Conservation (phyloP, 2,113 vertebrate species). For the Podarcis muralis region DNA sequence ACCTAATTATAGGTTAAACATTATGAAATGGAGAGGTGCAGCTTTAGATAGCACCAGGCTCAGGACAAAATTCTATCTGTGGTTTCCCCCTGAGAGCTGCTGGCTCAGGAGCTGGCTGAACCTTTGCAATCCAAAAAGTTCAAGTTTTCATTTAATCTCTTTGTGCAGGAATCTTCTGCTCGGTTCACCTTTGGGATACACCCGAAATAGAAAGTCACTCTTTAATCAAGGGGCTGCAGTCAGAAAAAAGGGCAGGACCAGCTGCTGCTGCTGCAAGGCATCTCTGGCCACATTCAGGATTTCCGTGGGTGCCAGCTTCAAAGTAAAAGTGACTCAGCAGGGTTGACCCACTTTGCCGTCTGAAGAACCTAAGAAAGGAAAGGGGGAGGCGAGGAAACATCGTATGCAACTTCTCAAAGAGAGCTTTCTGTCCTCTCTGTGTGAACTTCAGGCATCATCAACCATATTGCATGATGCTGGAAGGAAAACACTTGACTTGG, state of each 20-base stretch:
- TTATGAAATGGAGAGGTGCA: conserved; percentile 4
- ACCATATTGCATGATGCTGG: background rate
- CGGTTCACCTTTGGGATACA: conserved; percentile 34
- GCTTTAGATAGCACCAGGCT: conserved; percentile 35
- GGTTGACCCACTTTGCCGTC: background rate
- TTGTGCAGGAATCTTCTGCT: conserved; percentile 8
- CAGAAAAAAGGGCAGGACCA: rapidly evolving
- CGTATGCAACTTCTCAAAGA: background rate
- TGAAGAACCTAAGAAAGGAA: background rate
- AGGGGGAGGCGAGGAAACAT: too few species aligned
- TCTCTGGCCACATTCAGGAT: background rate
- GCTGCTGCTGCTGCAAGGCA: background rate
- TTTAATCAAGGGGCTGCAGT: background rate
- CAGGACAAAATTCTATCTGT: background rate
- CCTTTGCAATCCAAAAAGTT: conserved; percentile 19
- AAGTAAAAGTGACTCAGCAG: background rate
- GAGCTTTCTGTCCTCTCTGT: background rate
- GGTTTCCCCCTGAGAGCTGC: background rate
- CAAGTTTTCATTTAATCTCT: conserved; percentile 13
- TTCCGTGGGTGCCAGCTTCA: background rate
- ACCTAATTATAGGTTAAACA: conserved; percentile 30
- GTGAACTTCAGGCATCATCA: background rate
- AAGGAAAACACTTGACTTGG: background rate
- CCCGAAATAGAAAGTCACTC: background rate
- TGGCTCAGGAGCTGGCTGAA: background rate